These are phyloP conservation scores for Amblyjoppa fuscipennis DNA, from an alignment of 2,888 invertebrate genomes.

Conservation along the genomic window DNA sequence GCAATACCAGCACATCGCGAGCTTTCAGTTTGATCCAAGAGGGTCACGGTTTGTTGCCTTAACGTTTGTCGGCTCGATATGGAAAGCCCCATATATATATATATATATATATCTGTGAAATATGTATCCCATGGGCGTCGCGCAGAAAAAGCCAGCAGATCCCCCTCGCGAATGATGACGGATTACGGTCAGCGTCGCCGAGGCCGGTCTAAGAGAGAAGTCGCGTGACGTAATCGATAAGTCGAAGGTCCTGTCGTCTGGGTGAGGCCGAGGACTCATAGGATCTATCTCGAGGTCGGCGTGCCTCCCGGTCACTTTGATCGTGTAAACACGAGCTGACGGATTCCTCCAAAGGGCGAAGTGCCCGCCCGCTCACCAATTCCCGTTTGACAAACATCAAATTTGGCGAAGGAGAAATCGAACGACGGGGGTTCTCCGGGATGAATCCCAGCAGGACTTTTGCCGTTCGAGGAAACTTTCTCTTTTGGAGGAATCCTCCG, in stretches of 20 bases:
- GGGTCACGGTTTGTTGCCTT: no score
- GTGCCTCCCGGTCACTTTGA: slow-evolving; percentile 36
- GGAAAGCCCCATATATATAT: slow-evolving; percentile 18
- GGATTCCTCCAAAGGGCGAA: slow-evolving; percentile 17
- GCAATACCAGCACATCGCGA: no score
- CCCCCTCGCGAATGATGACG: slow-evolving; percentile 40
- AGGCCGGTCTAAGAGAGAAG: neutral
- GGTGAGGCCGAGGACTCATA: neutral
- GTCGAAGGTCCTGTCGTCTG: slow-evolving; percentile 37
- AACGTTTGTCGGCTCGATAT: neutral
- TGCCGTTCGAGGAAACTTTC: neutral
- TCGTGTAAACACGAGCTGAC: slow-evolving; percentile 55
- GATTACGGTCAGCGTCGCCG: slow-evolving; percentile 38
- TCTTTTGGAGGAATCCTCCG: slow-evolving; percentile 8
- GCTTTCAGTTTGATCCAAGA: no score
- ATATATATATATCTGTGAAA: slow-evolving; percentile 9
- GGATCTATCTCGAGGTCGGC: slow-evolving; percentile 5
- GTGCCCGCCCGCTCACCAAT: slow-evolving; percentile 2
- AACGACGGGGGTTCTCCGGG: neutral
- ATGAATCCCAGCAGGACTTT: neutral
- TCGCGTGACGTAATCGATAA: slow-evolving; percentile 38
- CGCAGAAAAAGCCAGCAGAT: slow-evolving; percentile 1
- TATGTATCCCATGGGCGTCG: neutral
- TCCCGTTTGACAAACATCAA: slow-evolving; percentile 38
- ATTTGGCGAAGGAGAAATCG: slow-evolving; percentile 29